phyloP scores from a whole-genome alignment of 2,888 invertebrate genomes.

The Nowickia ferox region DNA sequence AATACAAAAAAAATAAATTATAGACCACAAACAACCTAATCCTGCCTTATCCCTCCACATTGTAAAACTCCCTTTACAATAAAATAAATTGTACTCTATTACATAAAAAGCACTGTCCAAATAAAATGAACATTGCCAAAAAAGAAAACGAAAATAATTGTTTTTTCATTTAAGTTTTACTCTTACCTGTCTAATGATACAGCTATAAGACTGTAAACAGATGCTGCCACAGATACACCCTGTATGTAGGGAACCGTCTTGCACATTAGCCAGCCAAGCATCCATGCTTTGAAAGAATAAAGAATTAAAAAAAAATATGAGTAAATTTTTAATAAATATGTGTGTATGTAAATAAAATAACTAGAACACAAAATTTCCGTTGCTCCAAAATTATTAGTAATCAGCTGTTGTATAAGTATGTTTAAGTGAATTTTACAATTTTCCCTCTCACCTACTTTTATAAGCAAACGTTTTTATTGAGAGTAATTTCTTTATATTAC shows the following conservation, averaged over 20 bases:
- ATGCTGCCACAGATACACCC: slow-evolving; percentile 96
- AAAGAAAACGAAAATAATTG: slow-evolving; percentile 36
- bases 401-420: no score
- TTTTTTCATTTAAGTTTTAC: slow-evolving; percentile 34
- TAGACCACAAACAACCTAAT: slow-evolving; percentile 18
- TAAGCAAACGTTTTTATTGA: no score
- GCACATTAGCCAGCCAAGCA: slow-evolving; percentile 97
- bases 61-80: slow-evolving; percentile 74
- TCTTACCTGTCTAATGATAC: slow-evolving; percentile 96
- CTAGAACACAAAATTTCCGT: neutral
- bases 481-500: no score
- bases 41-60: slow-evolving; percentile 37
- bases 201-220: slow-evolving; percentile 97
- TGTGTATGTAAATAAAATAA: neutral
- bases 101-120: slow-evolving; percentile 34
- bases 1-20: neutral
- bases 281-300: slow-evolving; percentile 90
- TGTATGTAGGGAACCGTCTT: slow-evolving; percentile 98
- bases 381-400: no score
- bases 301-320: slow-evolving; percentile 29
- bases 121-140: slow-evolving; percentile 64
- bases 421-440: no score
- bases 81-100: slow-evolving; percentile 21
- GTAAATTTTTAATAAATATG: slow-evolving; percentile 4
- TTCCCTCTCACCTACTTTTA: no score